These are phyloP conservation scores for Sinodicranocentrus sp. DNA, from an alignment of 2,888 invertebrate genomes.

Conservation along the genomic window DNA sequence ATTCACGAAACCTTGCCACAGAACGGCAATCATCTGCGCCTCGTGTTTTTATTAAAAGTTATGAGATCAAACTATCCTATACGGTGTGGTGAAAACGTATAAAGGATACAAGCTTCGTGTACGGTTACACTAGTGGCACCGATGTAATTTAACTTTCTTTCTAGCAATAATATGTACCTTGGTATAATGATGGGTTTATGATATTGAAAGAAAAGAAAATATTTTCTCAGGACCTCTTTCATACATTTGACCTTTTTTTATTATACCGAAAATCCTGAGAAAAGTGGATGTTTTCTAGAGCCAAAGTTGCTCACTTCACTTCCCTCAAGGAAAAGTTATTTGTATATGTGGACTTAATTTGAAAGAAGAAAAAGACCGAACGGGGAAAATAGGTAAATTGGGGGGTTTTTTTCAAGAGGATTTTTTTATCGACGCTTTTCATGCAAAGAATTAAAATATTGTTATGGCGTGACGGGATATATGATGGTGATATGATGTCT, in stretches of 20 bases:
- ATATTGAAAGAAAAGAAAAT: conserved; percentile 54
- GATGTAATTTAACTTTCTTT: conserved; percentile 6
- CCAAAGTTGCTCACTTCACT: background rate
- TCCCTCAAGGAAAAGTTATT: background rate
- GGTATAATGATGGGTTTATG: conserved; percentile 62
- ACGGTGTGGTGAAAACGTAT: background rate
- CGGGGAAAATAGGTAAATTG: background rate
- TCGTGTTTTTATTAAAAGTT: conserved; percentile 64
- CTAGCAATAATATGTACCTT: conserved; percentile 1
- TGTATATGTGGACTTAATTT: background rate
- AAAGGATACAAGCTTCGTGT: conserved; percentile 24
- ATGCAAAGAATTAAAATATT: background rate
- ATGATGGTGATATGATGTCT: background rate
- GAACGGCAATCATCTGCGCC: conserved; percentile 28
- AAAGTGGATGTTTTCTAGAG: no score
- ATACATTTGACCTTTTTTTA: background rate
- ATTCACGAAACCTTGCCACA: conserved; percentile 30
- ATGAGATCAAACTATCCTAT: conserved; percentile 53
- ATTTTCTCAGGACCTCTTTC: conserved; percentile 51
- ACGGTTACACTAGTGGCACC: background rate
- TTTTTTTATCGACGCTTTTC: background rate
- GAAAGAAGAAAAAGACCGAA: background rate
- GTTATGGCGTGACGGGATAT: background rate
- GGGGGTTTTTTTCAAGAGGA: background rate
- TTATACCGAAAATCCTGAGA: no score